phyloP scores from a whole-genome alignment of 2,113 vertebrate species.

The Dendrocopos noguchii region DNA sequence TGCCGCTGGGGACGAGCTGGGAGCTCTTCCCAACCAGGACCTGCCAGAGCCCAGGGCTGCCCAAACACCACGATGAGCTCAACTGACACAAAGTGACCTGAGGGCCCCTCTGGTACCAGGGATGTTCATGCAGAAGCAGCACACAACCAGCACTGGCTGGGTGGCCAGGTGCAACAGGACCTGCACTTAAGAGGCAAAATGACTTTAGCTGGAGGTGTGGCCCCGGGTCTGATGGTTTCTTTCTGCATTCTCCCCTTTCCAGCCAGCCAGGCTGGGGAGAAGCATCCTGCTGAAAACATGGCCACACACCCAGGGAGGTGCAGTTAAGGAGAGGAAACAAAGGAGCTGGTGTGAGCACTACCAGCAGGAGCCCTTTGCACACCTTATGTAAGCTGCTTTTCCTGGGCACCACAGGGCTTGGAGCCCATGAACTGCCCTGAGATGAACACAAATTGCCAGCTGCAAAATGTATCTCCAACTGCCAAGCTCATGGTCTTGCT shows the following conservation, averaged over 20 bases:
- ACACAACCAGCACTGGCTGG: rapidly evolving
- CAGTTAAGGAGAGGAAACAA: background rate
- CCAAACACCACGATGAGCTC: background rate
- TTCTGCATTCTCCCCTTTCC: background rate
- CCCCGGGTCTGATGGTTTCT: background rate
- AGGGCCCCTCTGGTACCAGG: too few species aligned
- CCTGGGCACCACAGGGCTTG: background rate
- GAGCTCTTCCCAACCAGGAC: rapidly evolving
- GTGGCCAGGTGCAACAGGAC: background rate
- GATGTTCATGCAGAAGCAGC: background rate
- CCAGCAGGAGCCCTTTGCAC: background rate
- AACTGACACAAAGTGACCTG: rapidly evolving
- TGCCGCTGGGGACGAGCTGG: background rate
- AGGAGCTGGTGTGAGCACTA: background rate
- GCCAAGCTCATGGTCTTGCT: background rate
- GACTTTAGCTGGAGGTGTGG: background rate
- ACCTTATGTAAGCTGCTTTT: background rate
- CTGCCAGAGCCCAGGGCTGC: rapidly evolving
- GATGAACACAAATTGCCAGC: background rate
- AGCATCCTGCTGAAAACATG: background rate
- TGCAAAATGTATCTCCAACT: background rate
- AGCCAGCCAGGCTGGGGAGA: background rate
- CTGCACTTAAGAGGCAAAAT: background rate
- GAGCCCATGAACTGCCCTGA: background rate
- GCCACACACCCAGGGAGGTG: background rate